phyloP scores from a whole-genome alignment of 2,888 invertebrate genomes.

The Chalcis sispes region DNA sequence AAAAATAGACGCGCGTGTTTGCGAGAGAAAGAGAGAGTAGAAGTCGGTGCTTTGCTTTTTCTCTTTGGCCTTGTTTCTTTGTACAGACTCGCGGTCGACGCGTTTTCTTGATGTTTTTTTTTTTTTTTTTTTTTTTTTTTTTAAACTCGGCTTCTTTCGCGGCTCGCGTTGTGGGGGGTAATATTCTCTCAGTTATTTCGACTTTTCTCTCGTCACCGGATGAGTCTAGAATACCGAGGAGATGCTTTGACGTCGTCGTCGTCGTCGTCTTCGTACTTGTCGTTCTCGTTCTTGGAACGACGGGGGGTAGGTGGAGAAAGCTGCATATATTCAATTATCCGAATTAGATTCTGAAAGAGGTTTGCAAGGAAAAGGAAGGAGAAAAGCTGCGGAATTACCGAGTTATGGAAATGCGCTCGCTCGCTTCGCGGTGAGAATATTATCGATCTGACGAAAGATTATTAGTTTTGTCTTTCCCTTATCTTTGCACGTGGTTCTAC shows the following conservation, averaged over 20 bases:
- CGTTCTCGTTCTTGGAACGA: too few relatives aligned
- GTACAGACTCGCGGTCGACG: neutral
- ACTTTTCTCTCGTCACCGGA: slow-evolving; percentile 33
- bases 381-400: slow-evolving; percentile 34
- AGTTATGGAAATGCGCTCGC: slow-evolving; percentile 40
- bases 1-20: slow-evolving; percentile 47
- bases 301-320: too few relatives aligned
- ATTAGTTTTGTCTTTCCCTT: slow-evolving; percentile 32
- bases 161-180: neutral
- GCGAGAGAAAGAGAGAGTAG: slow-evolving; percentile 6
- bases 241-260: too few relatives aligned
- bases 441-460: slow-evolving; percentile 54
- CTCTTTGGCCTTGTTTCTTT: neutral
- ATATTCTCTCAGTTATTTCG: slow-evolving; percentile 36
- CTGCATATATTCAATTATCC: slow-evolving; percentile 53
- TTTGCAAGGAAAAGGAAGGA: neutral
- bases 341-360: slow-evolving; percentile 5
- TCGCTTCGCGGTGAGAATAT: slow-evolving; percentile 12
- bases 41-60: neutral
- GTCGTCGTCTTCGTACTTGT: neutral
- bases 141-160: neutral
- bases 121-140: neutral
- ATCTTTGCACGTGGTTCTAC: neutral
- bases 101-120: too few relatives aligned
- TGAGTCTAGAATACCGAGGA: slow-evolving; percentile 28